A percentile compares a stretch with the other conserved stretches of the same genome.
These are phyloP conservation scores for Drosophila kohkoa DNA, from an alignment of 1,140 invertebrate genomes.

Conservation along the genomic window DNA sequence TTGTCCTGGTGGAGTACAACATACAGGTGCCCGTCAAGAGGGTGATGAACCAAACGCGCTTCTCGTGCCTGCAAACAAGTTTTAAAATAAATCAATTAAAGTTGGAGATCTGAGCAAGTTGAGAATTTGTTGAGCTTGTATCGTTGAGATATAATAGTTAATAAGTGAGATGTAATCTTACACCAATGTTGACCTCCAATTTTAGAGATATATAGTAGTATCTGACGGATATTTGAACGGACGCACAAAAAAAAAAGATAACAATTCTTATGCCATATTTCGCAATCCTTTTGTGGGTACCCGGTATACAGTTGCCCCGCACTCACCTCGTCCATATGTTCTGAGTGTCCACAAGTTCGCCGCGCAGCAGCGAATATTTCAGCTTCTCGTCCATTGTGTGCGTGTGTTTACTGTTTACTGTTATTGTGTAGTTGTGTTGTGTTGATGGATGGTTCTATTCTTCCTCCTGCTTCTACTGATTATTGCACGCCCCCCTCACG, in stretches of 20 bases:
- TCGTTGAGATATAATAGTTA: too few relatives aligned
- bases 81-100: not conserved
- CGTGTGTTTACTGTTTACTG: not conserved
- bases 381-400: conserved; percentile 82
- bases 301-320: not conserved
- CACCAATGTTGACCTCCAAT: too few relatives aligned
- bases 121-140: too few relatives aligned
- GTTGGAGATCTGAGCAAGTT: too few relatives aligned
- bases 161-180: too few relatives aligned
- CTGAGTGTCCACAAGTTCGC: conserved; percentile 78
- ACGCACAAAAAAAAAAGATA: too few relatives aligned
- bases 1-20: conserved; percentile 89
- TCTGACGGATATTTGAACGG: too few relatives aligned
- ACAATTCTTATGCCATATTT: too few relatives aligned
- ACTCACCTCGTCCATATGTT: conserved; percentile 80
- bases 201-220: too few relatives aligned
- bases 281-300: too few relatives aligned
- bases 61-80: conserved; percentile 85
- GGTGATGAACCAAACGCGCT: conserved; percentile 87
- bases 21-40: conserved; percentile 89
- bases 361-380: conserved; percentile 82
- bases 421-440: not conserved
- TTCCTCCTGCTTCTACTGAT: conserved; percentile 14
- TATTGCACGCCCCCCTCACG: conserved; percentile 22
- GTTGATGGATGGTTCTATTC: conserved; percentile 16